A percentile compares a stretch with the other conserved stretches of the same genome.
Conservation (phyloP, 2,888 invertebrate genomes). For the Ophioninae sp. region DNA sequence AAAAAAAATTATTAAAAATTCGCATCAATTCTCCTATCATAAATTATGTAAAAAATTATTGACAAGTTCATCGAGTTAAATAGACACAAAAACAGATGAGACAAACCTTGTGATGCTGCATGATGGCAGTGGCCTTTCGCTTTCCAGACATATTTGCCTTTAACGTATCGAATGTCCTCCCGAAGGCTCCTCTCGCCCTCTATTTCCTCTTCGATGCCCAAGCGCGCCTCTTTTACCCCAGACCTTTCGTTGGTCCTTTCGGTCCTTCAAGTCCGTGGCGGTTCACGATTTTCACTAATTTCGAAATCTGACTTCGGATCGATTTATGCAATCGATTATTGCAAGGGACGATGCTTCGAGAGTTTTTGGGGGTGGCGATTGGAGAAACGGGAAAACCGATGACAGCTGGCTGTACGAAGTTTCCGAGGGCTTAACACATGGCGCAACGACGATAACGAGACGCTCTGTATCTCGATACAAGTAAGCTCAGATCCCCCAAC, state of each 20-base stretch:
- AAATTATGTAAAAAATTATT: slow-evolving; percentile 17
- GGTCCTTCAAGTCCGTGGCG: not conserved
- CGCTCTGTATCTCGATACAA: slow-evolving; percentile 27
- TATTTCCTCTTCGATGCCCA: slow-evolving; percentile 12
- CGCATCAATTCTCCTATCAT: not conserved
- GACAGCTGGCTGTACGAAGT: slow-evolving; percentile 44
- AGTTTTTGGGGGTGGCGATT: slow-evolving; percentile 16
- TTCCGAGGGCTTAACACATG: slow-evolving; percentile 70
- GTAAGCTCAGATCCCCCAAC: too few species aligned
- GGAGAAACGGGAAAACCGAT: slow-evolving; percentile 23
- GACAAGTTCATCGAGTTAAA: not conserved
- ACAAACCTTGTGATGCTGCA: slow-evolving; percentile 84
- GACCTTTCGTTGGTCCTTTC: not conserved
- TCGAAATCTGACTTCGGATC: not conserved
- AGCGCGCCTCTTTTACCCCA: not conserved
- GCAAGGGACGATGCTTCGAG: not conserved
- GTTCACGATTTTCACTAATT: slow-evolving; percentile 9
- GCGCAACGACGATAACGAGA: slow-evolving; percentile 66
- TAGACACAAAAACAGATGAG: slow-evolving; percentile 23
- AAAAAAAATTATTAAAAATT: too few species aligned
- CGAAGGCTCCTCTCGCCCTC: slow-evolving; percentile 53
- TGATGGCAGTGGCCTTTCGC: slow-evolving; percentile 88
- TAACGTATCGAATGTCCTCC: slow-evolving; percentile 66
- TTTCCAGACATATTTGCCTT: slow-evolving; percentile 85
- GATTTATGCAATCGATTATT: not conserved